phyloP scores from a whole-genome alignment of 2,888 invertebrate species.

The Bellardia pandia region DNA sequence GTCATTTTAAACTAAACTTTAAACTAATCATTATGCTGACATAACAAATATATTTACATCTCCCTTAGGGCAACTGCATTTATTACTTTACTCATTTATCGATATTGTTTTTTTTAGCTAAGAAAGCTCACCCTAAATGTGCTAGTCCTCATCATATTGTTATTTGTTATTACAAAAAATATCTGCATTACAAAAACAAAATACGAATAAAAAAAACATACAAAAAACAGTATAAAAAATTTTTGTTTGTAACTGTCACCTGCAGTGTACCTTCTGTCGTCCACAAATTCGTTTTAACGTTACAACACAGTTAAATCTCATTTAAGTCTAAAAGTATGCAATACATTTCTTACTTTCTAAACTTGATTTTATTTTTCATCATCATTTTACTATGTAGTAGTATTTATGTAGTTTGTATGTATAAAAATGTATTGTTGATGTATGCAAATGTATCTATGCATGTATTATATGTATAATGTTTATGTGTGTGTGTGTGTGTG shows the following conservation, averaged over 20 bases:
- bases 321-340: slow-evolving; percentile 73
- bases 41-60: not conserved
- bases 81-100: slow-evolving; percentile 47
- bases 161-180: slow-evolving; percentile 34
- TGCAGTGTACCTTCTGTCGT: slow-evolving; percentile 65
- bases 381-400: slow-evolving; percentile 18
- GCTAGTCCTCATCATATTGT: slow-evolving; percentile 2
- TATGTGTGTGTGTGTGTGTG: not conserved
- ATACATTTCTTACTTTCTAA: slow-evolving; percentile 57
- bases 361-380: slow-evolving; percentile 8
- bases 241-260: slow-evolving; percentile 69
- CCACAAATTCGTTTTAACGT: slow-evolving; percentile 64
- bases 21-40: not conserved
- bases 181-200: slow-evolving; percentile 59
- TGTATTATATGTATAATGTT: not conserved
- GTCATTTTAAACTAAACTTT: slow-evolving; percentile 35
- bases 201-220: slow-evolving; percentile 37
- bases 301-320: slow-evolving; percentile 68
- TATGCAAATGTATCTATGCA: slow-evolving; percentile 8
- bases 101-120: slow-evolving; percentile 50
- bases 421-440: slow-evolving; percentile 19
- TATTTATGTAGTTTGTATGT: slow-evolving; percentile 17
- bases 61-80: not conserved
- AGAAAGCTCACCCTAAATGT: not conserved
- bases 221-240: not conserved